These are phyloP conservation scores for Platygyra sinensis DNA, from an alignment of 64 coral and sea anemone genomes.

Conservation along the genomic window DNA sequence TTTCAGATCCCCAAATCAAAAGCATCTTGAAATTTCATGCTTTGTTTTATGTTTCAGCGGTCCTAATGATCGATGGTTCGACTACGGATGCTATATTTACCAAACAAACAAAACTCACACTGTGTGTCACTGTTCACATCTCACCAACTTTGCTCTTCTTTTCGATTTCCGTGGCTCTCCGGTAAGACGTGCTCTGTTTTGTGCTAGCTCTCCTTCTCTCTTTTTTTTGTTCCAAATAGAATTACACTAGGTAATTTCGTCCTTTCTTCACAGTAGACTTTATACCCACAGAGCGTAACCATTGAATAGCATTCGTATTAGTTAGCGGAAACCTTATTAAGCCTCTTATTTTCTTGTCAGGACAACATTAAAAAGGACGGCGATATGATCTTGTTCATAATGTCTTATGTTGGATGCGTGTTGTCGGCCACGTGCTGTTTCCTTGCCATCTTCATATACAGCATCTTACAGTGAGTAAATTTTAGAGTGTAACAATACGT, in stretches of 20 bases:
- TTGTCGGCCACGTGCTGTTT: conserved; percentile 70
- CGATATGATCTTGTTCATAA: conserved; percentile 34
- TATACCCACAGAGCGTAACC: no score
- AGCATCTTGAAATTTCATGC: no score
- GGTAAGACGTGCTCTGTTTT: conserved; percentile 25
- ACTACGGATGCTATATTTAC: conserved; percentile 63
- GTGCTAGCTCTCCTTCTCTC: no score
- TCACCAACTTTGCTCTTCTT: conserved; percentile 82
- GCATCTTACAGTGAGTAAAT: conserved; percentile 64
- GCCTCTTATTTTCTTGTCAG: conserved; percentile 30
- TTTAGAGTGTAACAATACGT: not conserved
- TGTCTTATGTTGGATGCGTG: conserved; percentile 76
- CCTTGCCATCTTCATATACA: conserved; percentile 53
- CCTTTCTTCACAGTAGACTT: no score
- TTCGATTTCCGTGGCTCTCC: conserved; percentile 45
- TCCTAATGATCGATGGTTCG: conserved; percentile 65
- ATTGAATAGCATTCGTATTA: no score
- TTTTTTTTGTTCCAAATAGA: no score
- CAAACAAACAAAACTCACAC: conserved; percentile 67
- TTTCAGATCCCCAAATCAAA: no score
- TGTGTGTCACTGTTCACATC: conserved; percentile 82
- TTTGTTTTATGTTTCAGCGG: conserved; percentile 33
- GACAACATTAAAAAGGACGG: conserved; percentile 16
- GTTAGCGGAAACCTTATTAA: no score
- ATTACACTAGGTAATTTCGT: no score